Percentiles rank a stretch among this genome's conserved stretches.
phyloP scores from a whole-genome alignment of 2,113 vertebrate species.

The Campylomormyrus tamandua region DNA sequence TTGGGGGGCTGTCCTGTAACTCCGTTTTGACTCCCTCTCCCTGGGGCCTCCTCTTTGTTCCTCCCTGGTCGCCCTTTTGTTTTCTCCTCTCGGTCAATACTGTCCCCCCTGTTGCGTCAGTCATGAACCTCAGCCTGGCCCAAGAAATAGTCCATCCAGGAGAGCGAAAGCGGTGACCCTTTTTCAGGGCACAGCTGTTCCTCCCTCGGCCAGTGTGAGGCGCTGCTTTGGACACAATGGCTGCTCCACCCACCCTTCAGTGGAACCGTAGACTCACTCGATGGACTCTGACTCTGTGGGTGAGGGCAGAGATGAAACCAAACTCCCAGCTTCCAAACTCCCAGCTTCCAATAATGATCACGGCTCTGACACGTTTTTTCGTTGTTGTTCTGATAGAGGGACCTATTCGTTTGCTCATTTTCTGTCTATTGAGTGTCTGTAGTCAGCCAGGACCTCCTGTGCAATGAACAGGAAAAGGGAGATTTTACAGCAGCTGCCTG shows the following conservation, averaged over 20 bases:
- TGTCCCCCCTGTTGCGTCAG: neutral
- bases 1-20: neutral
- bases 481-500: conserved; percentile 61
- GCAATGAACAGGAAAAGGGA: conserved; percentile 69
- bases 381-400: conserved; percentile 56
- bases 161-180: neutral
- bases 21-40: neutral
- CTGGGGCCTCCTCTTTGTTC: neutral
- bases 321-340: conserved; percentile 32
- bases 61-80: neutral
- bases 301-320: conserved; percentile 30
- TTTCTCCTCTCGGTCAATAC: neutral
- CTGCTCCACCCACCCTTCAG: neutral
- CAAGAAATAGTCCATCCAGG: neutral
- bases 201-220: conserved; percentile 26
- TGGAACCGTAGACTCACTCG: neutral
- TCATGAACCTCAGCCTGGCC: neutral
- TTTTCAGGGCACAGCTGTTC: neutral
- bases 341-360: conserved; percentile 51
- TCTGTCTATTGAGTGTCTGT: conserved; percentile 64
- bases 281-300: conserved; percentile 35
- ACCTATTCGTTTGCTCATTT: conserved; percentile 65
- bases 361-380: conserved; percentile 61
- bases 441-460: conserved; percentile 65
- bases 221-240: neutral